Conservation (phyloP, 2,113 vertebrate species). For the Turdus rufiventris region DNA sequence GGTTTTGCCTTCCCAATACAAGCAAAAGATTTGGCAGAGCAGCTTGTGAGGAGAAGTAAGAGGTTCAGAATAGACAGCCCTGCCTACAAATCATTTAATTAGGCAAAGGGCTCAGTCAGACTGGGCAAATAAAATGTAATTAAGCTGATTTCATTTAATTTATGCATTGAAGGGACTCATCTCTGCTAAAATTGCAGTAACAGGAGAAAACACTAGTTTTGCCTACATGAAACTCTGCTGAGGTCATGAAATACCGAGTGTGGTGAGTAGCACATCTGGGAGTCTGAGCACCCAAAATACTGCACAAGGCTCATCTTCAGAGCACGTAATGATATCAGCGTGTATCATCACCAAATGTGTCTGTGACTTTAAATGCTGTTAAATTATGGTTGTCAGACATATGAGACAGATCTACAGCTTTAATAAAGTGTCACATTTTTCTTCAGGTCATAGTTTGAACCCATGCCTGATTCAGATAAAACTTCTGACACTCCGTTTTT, state of each 20-base stretch:
- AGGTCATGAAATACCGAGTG: background rate
- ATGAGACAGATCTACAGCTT: background rate
- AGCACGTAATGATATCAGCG: background rate
- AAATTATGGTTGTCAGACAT: background rate
- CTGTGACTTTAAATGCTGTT: background rate
- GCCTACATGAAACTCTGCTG: background rate
- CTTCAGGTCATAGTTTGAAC: background rate
- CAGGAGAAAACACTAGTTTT: background rate
- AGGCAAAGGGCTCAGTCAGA: background rate
- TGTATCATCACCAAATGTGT: background rate
- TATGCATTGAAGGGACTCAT: background rate
- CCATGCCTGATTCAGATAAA: background rate
- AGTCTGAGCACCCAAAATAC: background rate
- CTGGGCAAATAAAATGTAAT: background rate
- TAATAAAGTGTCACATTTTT: background rate
- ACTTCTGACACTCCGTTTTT: background rate
- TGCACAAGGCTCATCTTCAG: rapidly evolving
- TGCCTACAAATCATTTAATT: background rate
- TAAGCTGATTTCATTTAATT: background rate
- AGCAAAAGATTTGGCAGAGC: background rate
- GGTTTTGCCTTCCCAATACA: background rate
- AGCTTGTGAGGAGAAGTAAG: background rate
- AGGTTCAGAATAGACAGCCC: background rate
- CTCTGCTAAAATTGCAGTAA: background rate
- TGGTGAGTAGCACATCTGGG: background rate